These are phyloP conservation scores for Uropetala carovei DNA, from an alignment of 2,888 invertebrate species.

Conservation along the genomic window DNA sequence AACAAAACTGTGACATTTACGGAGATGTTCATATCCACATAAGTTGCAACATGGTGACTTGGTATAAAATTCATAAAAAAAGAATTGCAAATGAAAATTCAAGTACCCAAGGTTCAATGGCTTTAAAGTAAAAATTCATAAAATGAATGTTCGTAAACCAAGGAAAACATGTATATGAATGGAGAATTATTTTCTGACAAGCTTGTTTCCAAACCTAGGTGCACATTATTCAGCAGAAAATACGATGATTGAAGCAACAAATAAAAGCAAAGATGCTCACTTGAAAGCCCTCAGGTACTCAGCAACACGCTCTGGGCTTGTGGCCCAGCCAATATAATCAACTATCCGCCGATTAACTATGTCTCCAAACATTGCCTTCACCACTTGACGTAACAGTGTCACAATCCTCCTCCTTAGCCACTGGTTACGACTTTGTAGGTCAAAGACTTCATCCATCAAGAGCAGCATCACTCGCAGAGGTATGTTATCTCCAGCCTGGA, in stretches of 20 bases:
- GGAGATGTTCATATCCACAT: too few species aligned
- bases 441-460: constrained; percentile 91
- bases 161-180: too few species aligned
- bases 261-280: constrained; percentile 77
- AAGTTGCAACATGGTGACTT: too few species aligned
- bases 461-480: constrained; percentile 87
- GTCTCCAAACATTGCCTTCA: constrained; percentile 88
- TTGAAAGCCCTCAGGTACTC: constrained; percentile 90
- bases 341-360: constrained; percentile 91
- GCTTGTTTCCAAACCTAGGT: too few species aligned
- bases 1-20: too few species aligned
- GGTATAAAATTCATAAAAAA: too few species aligned
- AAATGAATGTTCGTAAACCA: too few species aligned
- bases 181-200: too few species aligned
- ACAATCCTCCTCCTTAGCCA: constrained; percentile 88
- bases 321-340: constrained; percentile 90
- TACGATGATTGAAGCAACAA: background rate
- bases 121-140: too few species aligned
- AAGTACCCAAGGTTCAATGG: too few species aligned
- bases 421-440: constrained; percentile 87
- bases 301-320: constrained; percentile 92
- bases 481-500: constrained; percentile 83
- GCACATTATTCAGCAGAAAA: background rate
- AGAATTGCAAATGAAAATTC: too few species aligned
- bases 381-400: constrained; percentile 85